Conservation (phyloP, 2,113 vertebrate genomes). For the Tauraco erythrolophus region DNA sequence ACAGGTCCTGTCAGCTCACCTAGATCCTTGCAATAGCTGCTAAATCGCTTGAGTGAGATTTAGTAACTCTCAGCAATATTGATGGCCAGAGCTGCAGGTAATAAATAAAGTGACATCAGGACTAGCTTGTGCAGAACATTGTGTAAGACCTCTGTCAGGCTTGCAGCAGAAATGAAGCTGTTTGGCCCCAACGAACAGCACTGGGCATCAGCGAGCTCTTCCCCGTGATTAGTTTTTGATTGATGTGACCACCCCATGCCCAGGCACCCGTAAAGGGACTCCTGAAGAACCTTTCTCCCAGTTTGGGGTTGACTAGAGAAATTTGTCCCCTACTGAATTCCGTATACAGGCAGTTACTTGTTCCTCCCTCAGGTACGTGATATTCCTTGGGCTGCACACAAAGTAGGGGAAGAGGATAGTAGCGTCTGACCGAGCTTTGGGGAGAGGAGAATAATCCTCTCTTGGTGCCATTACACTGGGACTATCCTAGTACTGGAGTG, state of each 20-base stretch:
- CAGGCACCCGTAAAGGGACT: background rate
- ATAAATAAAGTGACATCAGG: background rate
- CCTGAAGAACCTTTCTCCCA: background rate
- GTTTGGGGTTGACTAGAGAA: accelerated
- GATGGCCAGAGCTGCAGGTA: slow-evolving; percentile 27
- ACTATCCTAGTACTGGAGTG: background rate
- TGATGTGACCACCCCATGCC: background rate
- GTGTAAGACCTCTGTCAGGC: background rate
- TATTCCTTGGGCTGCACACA: background rate
- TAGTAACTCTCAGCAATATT: slow-evolving; percentile 38
- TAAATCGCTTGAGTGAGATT: slow-evolving; percentile 39
- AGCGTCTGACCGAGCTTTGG: background rate
- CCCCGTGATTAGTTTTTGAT: background rate
- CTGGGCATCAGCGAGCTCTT: background rate
- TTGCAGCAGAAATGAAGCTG: background rate
- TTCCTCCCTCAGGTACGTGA: accelerated
- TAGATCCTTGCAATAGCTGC: background rate
- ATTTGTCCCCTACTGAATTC: accelerated
- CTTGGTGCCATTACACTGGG: accelerated
- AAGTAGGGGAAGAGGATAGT: background rate
- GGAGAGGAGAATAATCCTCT: background rate
- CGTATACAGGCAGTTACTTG: background rate
- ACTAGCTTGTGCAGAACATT: background rate
- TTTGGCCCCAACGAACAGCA: background rate
- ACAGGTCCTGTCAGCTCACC: slow-evolving; percentile 41